Evolutionary conservation across 1,140 invertebrate genomes (phyloP).

Genomic region (Drosophila sturtevanti): DNA sequence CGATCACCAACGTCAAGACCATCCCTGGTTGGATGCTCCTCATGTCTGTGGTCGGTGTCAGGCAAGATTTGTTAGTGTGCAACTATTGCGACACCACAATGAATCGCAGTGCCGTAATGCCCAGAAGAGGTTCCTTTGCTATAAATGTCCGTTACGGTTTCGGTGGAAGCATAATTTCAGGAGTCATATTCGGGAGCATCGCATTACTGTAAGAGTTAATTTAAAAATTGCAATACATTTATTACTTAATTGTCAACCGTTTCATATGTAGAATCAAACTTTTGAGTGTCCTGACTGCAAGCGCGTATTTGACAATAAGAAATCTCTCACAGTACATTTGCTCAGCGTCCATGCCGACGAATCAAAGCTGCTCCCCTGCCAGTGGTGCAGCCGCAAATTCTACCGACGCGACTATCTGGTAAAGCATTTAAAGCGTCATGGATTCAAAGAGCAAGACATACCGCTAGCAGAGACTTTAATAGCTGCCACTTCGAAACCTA

Average conservation of each 20-base stretch:
- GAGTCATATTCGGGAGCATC: conserved; percentile 61
- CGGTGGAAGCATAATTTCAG: conserved; percentile 78
- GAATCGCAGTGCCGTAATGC: conserved; percentile 72
- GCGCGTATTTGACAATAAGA: conserved; percentile 83
- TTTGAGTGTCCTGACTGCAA: conserved; percentile 83
- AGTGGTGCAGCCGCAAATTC: conserved; percentile 84
- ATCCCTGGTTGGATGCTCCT: conserved; percentile 70
- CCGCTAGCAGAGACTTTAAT: conserved; percentile 69
- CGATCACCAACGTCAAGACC: conserved; percentile 62
- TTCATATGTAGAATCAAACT: conserved; percentile 56
- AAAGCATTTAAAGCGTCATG: conserved; percentile 69
- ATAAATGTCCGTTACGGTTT: conserved; percentile 72
- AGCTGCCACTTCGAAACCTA: conserved; percentile 59
- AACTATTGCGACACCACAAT: conserved; percentile 67
- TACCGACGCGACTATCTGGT: conserved; percentile 83
- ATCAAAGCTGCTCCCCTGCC: conserved; percentile 82
- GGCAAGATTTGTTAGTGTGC: conserved; percentile 64
- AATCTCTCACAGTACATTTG: conserved; percentile 83
- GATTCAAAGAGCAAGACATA: conserved; percentile 60
- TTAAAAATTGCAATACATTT: no score
- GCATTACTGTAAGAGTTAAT: conserved; percentile 39
- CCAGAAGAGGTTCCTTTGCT: conserved; percentile 68
- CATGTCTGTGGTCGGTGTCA: conserved; percentile 73
- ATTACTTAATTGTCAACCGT: neutral
- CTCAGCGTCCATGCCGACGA: conserved; percentile 83